phyloP scores from a whole-genome alignment of 2,113 vertebrate species.

The Astur gentilis region DNA sequence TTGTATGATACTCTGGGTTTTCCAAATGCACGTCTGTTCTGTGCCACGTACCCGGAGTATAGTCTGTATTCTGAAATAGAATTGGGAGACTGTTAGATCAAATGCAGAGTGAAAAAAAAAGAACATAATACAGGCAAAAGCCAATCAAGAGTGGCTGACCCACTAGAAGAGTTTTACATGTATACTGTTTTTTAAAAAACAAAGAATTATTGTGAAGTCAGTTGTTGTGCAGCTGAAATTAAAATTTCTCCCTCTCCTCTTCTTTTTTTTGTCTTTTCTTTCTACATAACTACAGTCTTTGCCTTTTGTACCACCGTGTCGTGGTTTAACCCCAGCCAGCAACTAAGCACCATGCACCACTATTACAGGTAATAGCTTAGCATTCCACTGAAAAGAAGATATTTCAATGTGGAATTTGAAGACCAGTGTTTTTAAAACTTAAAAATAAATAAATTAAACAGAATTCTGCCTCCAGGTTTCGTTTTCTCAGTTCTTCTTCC shows the following conservation, averaged over 20 bases:
- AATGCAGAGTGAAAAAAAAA: background rate
- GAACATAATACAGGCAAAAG: background rate
- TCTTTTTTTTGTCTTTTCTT: background rate
- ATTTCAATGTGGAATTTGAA: background rate
- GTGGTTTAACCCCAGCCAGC: no score
- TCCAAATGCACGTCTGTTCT: conserved; percentile 98
- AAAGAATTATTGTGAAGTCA: background rate
- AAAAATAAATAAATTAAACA: background rate
- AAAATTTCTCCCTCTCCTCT: background rate
- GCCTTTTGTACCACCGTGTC: background rate
- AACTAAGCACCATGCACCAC: background rate
- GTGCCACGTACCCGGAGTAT: conserved; percentile 90
- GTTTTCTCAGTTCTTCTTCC: background rate
- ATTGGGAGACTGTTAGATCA: background rate
- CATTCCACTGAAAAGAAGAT: background rate
- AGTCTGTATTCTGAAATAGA: conserved; percentile 80
- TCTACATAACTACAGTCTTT: background rate
- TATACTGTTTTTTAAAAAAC: background rate
- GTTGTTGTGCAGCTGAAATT: background rate
- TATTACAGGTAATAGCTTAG: fast-evolving
- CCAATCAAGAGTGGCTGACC: background rate
- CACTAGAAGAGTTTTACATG: background rate
- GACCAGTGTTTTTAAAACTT: background rate
- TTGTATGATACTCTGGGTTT: conserved; percentile 97
- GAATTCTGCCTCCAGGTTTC: background rate